Conservation (phyloP, 2,888 invertebrate species). For the Cephus sareptanus region DNA sequence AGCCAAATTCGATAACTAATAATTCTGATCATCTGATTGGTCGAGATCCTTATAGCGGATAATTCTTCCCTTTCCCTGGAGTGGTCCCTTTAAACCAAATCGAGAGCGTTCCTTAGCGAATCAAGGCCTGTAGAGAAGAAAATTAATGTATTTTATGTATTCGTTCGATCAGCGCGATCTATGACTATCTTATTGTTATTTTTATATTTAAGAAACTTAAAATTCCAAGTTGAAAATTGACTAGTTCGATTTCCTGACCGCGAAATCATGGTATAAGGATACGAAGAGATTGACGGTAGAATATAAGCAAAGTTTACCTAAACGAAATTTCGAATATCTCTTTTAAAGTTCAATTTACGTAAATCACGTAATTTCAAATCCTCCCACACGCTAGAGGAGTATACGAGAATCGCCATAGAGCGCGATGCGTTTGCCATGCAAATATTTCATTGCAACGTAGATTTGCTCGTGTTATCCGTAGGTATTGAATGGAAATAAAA, state of each 20-base stretch:
- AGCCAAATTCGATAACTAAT: no score
- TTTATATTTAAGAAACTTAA: no score
- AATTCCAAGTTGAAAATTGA: not conserved
- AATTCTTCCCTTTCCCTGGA: no score
- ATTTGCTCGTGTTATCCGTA: not conserved
- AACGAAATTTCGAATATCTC: not conserved
- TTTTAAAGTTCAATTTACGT: not conserved
- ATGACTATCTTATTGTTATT: not conserved
- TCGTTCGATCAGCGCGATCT: not conserved
- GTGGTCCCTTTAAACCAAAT: no score
- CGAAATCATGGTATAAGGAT: not conserved
- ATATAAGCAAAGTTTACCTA: not conserved
- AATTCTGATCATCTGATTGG: no score
- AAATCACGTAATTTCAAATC: not conserved
- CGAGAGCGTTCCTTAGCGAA: no score
- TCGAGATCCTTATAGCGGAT: no score
- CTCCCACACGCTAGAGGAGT: not conserved
- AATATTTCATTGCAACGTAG: not conserved
- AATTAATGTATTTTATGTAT: not conserved
- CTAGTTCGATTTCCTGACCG: not conserved
- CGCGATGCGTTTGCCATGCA: not conserved
- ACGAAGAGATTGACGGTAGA: not conserved
- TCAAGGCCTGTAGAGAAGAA: no score
- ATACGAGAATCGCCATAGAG: not conserved
- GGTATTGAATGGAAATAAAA: not conserved